Percentiles rank a stretch among this genome's conserved stretches.
Evolutionary conservation across 2,888 invertebrate genomes (phyloP).

Genomic region (Xylocampa areola): DNA sequence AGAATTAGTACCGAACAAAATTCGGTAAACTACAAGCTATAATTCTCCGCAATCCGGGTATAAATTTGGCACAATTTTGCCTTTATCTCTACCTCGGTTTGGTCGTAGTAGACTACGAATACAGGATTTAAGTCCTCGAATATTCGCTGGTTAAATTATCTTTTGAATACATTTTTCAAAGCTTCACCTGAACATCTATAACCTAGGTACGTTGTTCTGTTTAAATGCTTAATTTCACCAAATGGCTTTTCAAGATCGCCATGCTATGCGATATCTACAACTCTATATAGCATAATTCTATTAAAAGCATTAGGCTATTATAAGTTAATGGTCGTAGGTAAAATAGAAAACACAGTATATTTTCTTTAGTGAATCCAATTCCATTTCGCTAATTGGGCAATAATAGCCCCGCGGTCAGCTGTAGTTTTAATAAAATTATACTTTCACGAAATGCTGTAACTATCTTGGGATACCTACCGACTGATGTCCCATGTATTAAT

Average conservation of each 20-base stretch:
- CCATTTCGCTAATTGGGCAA: constrained; percentile 64
- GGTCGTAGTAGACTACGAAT: constrained; percentile 4
- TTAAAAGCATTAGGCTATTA: constrained; percentile 39
- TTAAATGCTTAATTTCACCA: constrained; percentile 2
- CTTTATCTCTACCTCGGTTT: constrained; percentile 27
- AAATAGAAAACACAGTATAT: constrained; percentile 29
- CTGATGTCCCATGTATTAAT: constrained; percentile 13
- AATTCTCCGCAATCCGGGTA: constrained; percentile 31
- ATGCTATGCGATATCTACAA: constrained; percentile 8
- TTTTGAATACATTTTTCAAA: constrained; percentile 21
- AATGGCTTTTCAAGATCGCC: constrained; percentile 9
- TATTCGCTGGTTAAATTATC: constrained; percentile 17
- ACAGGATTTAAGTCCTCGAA: constrained; percentile 24
- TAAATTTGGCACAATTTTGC: constrained; percentile 40
- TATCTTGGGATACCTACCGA: constrained; percentile 1
- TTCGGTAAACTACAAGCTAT: constrained; percentile 24
- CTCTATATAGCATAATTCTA: constrained; percentile 7
- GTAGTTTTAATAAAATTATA: constrained; percentile 24
- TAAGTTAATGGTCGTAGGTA: constrained; percentile 23
- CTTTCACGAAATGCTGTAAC: constrained; percentile 26
- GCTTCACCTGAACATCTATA: not conserved
- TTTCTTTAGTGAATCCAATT: constrained; percentile 45
- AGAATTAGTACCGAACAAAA: constrained; percentile 20
- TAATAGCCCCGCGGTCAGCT: constrained; percentile 49
- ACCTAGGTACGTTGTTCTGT: constrained; percentile 12